Percentiles rank a stretch among this genome's conserved stretches.
Evolutionary conservation across 2,797 vertebrate genomes (phyloP).

Genomic region (Neostethus bicornis): DNA sequence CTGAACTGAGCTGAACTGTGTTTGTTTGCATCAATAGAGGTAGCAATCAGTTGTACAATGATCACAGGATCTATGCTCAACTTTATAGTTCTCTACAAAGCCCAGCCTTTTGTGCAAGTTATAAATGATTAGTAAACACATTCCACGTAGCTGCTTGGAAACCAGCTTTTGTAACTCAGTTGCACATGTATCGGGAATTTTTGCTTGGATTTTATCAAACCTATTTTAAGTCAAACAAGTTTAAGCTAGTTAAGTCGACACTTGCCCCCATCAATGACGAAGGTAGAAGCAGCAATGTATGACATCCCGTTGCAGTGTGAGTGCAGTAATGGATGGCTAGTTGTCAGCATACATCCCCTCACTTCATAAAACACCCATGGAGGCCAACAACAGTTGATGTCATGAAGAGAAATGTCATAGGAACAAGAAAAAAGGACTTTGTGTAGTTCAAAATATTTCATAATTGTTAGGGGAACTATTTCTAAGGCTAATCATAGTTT

Average conservation of each 20-base stretch:
- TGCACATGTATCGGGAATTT: background rate
- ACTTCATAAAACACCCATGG: conserved; percentile 54
- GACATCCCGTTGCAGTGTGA: conserved; percentile 47
- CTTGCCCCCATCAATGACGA: conserved; percentile 53
- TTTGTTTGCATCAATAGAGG: background rate
- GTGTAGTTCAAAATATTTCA: background rate
- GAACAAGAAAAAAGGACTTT: conserved; percentile 1
- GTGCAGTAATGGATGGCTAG: conserved; percentile 53
- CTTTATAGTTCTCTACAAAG: background rate
- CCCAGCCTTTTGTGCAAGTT: background rate
- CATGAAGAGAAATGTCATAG: conserved; percentile 10
- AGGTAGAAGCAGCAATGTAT: conserved; percentile 51
- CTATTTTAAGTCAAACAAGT: background rate
- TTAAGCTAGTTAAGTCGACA: conserved; percentile 27
- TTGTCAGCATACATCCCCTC: conserved; percentile 68
- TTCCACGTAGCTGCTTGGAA: background rate
- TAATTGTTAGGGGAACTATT: conserved; percentile 1
- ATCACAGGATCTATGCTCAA: too few species aligned
- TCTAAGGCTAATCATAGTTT: background rate
- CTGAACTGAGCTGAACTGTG: background rate
- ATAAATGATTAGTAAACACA: background rate
- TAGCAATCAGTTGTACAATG: background rate
- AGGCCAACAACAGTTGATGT: conserved; percentile 30
- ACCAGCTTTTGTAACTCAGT: background rate
- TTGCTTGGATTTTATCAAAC: background rate